Conservation (phyloP, 2,113 vertebrate species). For the Limnothrissa miodon region DNA sequence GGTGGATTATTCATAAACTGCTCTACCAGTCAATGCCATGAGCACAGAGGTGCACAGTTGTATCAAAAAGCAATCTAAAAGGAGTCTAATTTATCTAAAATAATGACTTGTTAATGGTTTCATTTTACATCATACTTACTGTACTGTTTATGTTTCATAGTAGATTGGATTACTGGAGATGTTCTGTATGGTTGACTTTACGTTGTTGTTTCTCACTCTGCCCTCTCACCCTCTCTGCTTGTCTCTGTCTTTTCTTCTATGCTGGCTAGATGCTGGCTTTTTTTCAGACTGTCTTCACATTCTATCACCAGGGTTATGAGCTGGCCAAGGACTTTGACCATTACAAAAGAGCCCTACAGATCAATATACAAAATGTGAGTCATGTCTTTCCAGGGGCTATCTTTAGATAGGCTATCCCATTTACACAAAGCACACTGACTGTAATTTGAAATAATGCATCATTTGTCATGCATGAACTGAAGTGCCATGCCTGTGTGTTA, state of each 20-base stretch:
- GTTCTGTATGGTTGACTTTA: neutral
- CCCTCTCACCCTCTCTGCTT: neutral
- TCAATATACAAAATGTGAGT: slow-evolving; percentile 99
- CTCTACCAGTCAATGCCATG: neutral
- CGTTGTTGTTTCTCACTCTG: neutral
- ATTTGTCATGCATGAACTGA: neutral
- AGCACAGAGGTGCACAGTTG: neutral
- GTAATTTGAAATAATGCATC: neutral
- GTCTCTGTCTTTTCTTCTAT: slow-evolving; percentile 40
- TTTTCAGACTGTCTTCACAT: slow-evolving; percentile 97
- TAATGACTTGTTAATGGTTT: neutral
- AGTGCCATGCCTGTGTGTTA: neutral
- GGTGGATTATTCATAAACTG: neutral
- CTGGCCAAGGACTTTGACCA: slow-evolving; percentile 97
- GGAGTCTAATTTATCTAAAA: neutral
- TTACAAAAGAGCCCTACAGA: slow-evolving; percentile 92
- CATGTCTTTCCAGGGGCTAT: neutral
- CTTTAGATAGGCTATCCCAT: neutral
- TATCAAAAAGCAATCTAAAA: no score
- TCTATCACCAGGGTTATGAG: slow-evolving; percentile 97
- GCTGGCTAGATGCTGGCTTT: slow-evolving; percentile 96
- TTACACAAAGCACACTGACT: neutral
- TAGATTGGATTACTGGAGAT: neutral
- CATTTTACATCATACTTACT: neutral
- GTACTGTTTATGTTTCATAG: neutral